Percentiles rank a stretch among this genome's conserved stretches.
Conservation (phyloP, 2,888 invertebrate genomes). For the Galerucella pusilla region DNA sequence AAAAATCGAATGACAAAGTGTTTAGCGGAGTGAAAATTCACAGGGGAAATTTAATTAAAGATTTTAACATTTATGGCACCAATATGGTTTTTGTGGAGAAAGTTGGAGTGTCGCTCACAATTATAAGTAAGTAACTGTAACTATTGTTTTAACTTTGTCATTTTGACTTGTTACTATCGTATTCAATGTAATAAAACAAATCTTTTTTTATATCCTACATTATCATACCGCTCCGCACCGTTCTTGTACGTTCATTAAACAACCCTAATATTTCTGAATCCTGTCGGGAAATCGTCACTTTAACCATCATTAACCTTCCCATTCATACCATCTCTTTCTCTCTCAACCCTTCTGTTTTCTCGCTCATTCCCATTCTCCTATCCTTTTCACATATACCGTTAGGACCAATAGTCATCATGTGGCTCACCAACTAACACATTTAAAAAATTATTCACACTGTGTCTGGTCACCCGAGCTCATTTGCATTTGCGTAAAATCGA, state of each 20-base stretch:
- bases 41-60: no score
- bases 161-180: no score
- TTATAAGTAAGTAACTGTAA: no score
- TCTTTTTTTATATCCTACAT: background rate
- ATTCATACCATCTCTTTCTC: background rate
- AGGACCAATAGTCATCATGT: constrained; percentile 1
- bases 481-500: constrained; percentile 31
- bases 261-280: constrained; percentile 14
- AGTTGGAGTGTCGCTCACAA: no score
- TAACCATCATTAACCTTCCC: constrained; percentile 15
- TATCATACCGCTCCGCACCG: background rate
- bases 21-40: no score
- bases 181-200: no score
- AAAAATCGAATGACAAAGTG: no score
- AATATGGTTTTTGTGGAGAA: no score
- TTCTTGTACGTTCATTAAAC: constrained; percentile 11
- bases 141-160: no score
- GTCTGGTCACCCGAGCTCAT: constrained; percentile 17
- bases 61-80: no score
- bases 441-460: constrained; percentile 12
- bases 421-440: background rate
- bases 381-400: constrained; percentile 12
- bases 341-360: background rate
- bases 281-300: constrained; percentile 20
- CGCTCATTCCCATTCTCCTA: constrained; percentile 10